phyloP scores from a whole-genome alignment of 2,113 vertebrate species.

The Triplophysa dalaica region DNA sequence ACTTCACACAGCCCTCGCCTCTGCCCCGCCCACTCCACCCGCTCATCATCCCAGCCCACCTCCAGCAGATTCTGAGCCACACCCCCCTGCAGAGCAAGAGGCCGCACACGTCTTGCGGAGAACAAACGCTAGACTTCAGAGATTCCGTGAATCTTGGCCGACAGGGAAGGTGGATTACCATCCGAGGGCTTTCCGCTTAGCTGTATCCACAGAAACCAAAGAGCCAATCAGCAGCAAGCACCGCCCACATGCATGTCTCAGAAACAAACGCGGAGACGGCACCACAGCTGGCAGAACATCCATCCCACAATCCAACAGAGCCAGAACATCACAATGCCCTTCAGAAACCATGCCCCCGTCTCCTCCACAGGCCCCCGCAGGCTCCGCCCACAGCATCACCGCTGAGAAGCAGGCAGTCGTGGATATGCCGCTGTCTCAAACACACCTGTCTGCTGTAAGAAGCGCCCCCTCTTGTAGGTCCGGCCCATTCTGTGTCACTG shows the following conservation, averaged over 20 bases:
- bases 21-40: neutral
- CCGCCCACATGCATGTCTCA: neutral
- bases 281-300: neutral
- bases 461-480: neutral
- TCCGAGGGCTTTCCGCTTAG: neutral
- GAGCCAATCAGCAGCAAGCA: neutral
- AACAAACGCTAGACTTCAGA: neutral
- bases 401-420: neutral
- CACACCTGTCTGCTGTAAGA: neutral
- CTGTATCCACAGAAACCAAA: neutral
- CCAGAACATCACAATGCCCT: neutral
- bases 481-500: neutral
- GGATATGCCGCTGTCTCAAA: neutral
- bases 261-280: neutral
- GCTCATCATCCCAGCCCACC: neutral
- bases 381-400: no score
- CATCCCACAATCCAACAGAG: no score
- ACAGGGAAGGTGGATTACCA: constrained; percentile 25
- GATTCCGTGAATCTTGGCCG: constrained; percentile 55
- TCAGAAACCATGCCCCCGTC: neutral
- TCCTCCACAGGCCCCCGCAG: neutral
- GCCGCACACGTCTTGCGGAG: neutral
- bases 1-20: neutral
- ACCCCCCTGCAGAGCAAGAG: neutral
- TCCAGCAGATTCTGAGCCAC: neutral